Conservation (phyloP, 2,888 invertebrate genomes). For the Scaptomyza flava region DNA sequence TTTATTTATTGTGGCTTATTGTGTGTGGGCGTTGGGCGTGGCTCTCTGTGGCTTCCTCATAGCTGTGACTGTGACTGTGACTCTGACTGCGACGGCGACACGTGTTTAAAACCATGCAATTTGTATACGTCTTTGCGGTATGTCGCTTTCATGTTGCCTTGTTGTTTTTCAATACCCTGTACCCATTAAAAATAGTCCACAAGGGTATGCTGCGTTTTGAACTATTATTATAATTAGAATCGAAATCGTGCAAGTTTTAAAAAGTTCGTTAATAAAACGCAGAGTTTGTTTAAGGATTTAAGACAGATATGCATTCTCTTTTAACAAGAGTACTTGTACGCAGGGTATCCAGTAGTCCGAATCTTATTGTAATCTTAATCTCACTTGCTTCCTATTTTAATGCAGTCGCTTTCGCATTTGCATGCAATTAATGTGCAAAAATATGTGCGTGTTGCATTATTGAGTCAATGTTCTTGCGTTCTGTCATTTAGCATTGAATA, state of each 20-base stretch:
- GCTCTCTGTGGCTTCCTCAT: background rate
- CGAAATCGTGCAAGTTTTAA: no score
- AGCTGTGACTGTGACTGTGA: background rate
- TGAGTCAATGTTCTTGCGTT: slow-evolving; percentile 37
- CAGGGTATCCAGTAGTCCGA: background rate
- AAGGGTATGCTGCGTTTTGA: background rate
- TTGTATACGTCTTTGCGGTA: slow-evolving; percentile 58
- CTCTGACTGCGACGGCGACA: slow-evolving; percentile 43
- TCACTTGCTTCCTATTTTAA: slow-evolving; percentile 40
- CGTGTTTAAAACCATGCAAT: slow-evolving; percentile 65
- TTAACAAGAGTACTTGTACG: background rate
- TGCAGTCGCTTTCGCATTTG: slow-evolving; percentile 55
- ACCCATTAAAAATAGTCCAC: background rate
- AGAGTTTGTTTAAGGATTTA: no score
- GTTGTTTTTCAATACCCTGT: background rate
- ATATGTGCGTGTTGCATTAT: slow-evolving; percentile 45
- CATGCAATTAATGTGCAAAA: slow-evolving; percentile 63
- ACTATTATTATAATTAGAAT: no score
- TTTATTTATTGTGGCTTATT: slow-evolving; percentile 61
- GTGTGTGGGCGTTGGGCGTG: slow-evolving; percentile 20
- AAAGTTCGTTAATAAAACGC: no score
- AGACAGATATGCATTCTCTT: no score
- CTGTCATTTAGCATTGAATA: slow-evolving; percentile 9
- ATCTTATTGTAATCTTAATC: background rate
- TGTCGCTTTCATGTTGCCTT: slow-evolving; percentile 10